Evolutionary conservation across 2,888 invertebrate genomes (phyloP).

Genomic region (Plebejus anna): DNA sequence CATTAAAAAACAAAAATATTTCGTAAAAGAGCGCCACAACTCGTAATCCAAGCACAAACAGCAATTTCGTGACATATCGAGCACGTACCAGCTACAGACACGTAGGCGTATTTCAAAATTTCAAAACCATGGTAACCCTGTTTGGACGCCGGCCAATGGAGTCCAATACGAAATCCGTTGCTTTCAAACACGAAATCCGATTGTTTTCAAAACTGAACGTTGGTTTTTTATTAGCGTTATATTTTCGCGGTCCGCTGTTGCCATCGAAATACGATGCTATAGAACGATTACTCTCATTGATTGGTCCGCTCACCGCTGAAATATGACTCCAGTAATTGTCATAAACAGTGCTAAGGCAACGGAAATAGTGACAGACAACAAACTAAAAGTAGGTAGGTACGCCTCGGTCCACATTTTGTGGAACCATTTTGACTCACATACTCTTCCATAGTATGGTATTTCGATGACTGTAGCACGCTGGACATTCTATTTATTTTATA

Average conservation of each 20-base stretch:
- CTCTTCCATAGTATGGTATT: no score
- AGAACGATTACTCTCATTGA: no score
- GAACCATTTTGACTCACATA: no score
- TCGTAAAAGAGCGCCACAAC: constrained; percentile 3
- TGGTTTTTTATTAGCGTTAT: constrained; percentile 31
- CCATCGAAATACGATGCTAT: no score
- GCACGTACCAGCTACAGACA: background rate
- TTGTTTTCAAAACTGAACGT: constrained; percentile 27
- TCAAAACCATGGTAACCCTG: constrained; percentile 23
- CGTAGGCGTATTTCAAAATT: constrained; percentile 13
- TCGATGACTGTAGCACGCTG: background rate
- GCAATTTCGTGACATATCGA: background rate
- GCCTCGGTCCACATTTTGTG: no score
- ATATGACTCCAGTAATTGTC: no score
- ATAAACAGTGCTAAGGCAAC: no score
- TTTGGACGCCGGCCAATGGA: constrained; percentile 2
- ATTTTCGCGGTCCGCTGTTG: constrained; percentile 29
- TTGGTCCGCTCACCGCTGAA: no score
- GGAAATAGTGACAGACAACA: no score
- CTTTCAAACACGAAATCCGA: constrained; percentile 27
- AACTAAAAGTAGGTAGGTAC: no score
- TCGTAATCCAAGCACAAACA: background rate
- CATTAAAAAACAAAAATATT: background rate
- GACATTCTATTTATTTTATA: background rate
- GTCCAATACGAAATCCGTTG: constrained; percentile 24